Base-by-base conservation (phyloP, 1,140 invertebrate genomes). In the Dysdera silvatica region DNA sequence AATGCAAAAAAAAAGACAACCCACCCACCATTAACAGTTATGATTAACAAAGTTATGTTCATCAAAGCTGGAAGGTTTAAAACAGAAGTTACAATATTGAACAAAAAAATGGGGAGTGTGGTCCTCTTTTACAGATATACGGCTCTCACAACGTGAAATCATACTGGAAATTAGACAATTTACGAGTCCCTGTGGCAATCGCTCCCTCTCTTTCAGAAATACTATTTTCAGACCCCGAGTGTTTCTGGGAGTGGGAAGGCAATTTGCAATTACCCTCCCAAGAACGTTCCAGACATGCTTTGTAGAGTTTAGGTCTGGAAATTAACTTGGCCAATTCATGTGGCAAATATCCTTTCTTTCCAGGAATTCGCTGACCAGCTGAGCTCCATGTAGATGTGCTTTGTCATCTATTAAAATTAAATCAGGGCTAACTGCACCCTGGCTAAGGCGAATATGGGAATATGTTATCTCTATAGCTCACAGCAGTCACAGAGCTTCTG, bases 321-420 rank as follows among this genome's bases (percentile, higher is more conserved):
- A 53, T 53, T 23, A 24, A 18, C 28, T 37, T 32, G 51, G 53
- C 28, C 47, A 49, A 49, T 18, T 20, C 47, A 55, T 55, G 20
- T 18, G 2, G 3, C 10, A 18, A 55, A 55, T 29, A 55, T 43
- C 31, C 31, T 41, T 32, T 10, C 18, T 18, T 55, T 55, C 31
- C 5, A 55, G 53, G 35, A 23, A 55, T 47, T 55, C 53, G 18
- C 4, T 16, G 10, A 40, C 7, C 40, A 37, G 7, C 24, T 12
- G 8, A 40, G 28, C 53, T 47, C 8, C 26, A 55, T 55, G 3
- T 23, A 4, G 6, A 1, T 18, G 7, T 8, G 40, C 18, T 23
- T 55, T 4, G 2, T 40, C 53, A 18, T 49, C 2, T 20, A 55
- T 55, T 55, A 0, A 43, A 8, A 40, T 35, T 3, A 35, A 55